Conservation (phyloP, 2,797 vertebrate species). For the Picus viridis region DNA sequence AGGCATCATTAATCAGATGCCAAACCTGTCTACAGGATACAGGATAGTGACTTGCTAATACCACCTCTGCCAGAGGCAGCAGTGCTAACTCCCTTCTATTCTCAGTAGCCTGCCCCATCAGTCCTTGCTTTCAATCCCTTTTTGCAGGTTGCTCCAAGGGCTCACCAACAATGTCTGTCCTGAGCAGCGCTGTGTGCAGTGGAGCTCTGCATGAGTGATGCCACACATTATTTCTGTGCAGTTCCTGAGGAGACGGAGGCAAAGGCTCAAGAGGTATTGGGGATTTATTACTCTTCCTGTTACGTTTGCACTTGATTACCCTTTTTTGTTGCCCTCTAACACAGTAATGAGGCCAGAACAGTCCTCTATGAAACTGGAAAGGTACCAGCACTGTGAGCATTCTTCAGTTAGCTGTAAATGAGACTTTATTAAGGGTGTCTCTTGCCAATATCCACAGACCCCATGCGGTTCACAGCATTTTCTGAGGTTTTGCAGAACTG, state of each 20-base stretch:
- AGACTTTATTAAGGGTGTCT: not conserved
- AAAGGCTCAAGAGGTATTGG: not conserved
- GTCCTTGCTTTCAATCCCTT: not conserved
- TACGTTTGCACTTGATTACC: not conserved
- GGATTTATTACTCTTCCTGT: not conserved
- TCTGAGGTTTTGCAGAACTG: constrained; percentile 5
- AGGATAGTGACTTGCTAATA: not conserved
- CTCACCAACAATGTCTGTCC: accelerated
- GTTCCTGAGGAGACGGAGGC: not conserved
- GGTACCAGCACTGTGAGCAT: not conserved
- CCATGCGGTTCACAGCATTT: not conserved
- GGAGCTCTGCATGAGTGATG: accelerated
- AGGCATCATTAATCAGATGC: constrained; percentile 22
- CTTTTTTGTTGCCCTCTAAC: not conserved
- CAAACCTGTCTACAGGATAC: not conserved
- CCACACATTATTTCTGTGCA: accelerated
- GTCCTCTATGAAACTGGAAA: not conserved
- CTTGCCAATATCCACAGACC: constrained; percentile 11
- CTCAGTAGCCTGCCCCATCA: not conserved
- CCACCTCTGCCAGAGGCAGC: not conserved
- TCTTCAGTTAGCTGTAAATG: not conserved
- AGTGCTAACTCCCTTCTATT: not conserved
- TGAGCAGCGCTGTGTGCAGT: accelerated
- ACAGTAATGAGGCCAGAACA: not conserved
- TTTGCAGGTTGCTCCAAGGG: not conserved